Evolutionary conservation across 2,888 invertebrate genomes (phyloP).

Genomic region (Desoria tigrina): DNA sequence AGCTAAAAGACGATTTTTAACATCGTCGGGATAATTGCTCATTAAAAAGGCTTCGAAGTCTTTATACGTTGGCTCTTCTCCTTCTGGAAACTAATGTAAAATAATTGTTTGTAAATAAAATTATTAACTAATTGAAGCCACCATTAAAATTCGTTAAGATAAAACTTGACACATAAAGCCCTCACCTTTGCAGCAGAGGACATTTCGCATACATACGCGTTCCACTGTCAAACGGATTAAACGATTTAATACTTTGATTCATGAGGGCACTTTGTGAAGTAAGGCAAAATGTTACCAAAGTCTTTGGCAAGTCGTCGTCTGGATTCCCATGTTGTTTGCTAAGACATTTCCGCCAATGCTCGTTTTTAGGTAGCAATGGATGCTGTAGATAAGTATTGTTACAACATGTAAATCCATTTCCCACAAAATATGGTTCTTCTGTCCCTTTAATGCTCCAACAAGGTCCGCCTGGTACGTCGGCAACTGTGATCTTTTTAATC

Average conservation of each 20-base stretch:
- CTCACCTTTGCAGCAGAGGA: constrained; percentile 1
- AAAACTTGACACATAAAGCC: too few species aligned
- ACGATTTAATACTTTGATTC: background rate
- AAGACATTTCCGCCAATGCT: constrained; percentile 17
- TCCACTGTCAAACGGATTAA: constrained; percentile 13
- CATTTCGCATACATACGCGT: constrained; percentile 12
- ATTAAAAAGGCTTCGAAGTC: background rate
- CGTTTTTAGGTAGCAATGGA: constrained; percentile 7
- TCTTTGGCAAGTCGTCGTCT: constrained; percentile 2
- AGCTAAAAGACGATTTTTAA: constrained; percentile 1
- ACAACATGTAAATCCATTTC: constrained; percentile 22
- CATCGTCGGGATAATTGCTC: constrained; percentile 6
- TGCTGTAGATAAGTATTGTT: constrained; percentile 17
- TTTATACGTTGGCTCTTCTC: background rate
- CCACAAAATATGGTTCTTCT: constrained; percentile 4
- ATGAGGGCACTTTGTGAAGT: background rate
- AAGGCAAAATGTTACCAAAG: background rate
- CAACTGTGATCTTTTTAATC: background rate
- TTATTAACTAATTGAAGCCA: background rate
- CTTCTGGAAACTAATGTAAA: background rate
- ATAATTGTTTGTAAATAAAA: background rate
- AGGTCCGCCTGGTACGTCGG: too few species aligned
- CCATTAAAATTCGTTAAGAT: too few species aligned
- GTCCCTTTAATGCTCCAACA: background rate
- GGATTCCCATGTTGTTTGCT: background rate